These are phyloP conservation scores for Dromiciops gliroides DNA, from an alignment of 2,113 vertebrate species.

Conservation along the genomic window DNA sequence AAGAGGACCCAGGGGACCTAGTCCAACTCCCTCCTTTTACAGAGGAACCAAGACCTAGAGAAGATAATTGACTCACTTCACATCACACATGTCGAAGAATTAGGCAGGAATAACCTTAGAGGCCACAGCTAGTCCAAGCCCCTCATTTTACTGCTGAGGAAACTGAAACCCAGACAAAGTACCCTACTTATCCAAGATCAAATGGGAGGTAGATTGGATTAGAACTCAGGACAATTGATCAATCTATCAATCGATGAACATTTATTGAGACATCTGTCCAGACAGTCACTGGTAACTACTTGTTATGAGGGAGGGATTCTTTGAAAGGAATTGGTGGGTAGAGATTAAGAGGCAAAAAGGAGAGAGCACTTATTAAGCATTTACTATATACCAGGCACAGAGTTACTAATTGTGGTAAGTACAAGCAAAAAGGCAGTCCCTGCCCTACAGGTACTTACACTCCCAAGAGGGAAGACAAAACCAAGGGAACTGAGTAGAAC, in stretches of 20 bases:
- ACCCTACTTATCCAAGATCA: neutral
- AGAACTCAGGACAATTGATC: neutral
- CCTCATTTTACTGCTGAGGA: neutral
- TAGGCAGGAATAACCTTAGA: neutral
- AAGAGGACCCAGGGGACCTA: neutral
- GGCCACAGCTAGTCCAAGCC: neutral
- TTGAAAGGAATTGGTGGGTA: neutral
- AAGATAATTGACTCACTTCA: neutral
- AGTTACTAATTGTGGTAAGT: neutral
- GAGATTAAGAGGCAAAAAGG: neutral
- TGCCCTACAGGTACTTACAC: neutral
- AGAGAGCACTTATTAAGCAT: neutral
- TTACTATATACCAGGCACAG: neutral
- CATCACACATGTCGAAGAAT: neutral
- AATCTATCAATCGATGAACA: neutral
- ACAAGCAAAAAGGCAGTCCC: neutral
- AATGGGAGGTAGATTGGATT: neutral
- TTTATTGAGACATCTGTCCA: neutral
- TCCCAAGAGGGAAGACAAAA: neutral
- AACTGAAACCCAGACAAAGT: neutral
- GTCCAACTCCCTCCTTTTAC: neutral
- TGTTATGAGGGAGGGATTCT: neutral
- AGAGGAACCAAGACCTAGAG: neutral
- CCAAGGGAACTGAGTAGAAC: neutral
- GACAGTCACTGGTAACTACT: neutral